These are phyloP conservation scores for Benthosema pterotum DNA, from an alignment of 2,797 vertebrate genomes.

Conservation along the genomic window DNA sequence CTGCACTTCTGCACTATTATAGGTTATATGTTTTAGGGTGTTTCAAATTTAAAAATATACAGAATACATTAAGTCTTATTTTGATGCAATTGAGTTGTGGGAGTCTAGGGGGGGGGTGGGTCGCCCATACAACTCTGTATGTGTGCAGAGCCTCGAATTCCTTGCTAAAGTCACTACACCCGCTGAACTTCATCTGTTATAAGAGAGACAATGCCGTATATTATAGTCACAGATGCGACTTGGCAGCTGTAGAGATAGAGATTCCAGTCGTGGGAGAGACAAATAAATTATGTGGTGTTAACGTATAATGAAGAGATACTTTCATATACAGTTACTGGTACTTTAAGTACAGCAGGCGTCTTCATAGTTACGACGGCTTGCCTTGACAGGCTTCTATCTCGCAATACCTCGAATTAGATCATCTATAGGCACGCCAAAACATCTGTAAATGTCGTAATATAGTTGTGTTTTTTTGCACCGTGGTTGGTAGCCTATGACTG, in stretches of 20 bases:
- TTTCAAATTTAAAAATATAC: no score
- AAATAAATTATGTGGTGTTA: background rate
- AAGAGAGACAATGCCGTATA: background rate
- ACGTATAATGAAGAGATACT: slow-evolving; percentile 18
- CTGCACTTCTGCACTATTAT: no score
- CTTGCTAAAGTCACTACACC: no score
- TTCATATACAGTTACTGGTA: slow-evolving; percentile 5
- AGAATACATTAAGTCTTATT: background rate
- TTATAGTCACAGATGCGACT: background rate
- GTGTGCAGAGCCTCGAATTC: no score
- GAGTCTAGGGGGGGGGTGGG: no score
- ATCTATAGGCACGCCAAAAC: no score
- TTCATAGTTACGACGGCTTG: slow-evolving; percentile 29
- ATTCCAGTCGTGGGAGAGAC: slow-evolving; percentile 2
- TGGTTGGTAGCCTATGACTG: no score
- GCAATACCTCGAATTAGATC: background rate
- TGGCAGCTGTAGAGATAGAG: background rate
- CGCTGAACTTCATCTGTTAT: background rate
- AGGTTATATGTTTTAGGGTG: no score
- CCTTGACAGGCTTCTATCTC: slow-evolving; percentile 32
- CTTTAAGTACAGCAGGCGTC: background rate
- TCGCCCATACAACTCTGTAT: no score
- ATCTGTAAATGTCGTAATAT: no score
- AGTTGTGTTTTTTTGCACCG: no score
- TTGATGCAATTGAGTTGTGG: no score